Evolutionary conservation across 2,113 vertebrate species (phyloP), one percentile per base, ranked within the genome.

Genomic region (Morphnarchus princeps): DNA sequence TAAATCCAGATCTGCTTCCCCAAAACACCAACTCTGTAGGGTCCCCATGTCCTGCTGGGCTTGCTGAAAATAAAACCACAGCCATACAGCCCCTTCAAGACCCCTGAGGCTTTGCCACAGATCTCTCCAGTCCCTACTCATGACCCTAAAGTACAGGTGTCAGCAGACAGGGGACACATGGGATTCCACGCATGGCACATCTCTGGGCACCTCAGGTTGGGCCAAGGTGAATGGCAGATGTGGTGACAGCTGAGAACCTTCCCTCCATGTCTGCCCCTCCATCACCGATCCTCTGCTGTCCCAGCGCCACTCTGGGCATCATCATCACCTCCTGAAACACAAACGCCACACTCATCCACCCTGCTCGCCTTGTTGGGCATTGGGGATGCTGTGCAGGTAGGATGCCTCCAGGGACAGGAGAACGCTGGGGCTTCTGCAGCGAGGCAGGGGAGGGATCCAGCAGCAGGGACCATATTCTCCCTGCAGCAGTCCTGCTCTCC

Each of bases 291-390:
- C 40, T 42, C 31, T 71, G 31, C 38, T 71, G 38, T 36, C 25
- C 50, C 36, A 66, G 34, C 47, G 40, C n/a, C 42, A 16, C 63
- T 84, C 32, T 47, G 50, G n/a, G 34, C 19, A 52, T 59, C 84
- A 69, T 7, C 32, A 24, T 21, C 49, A 43, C 57, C 42, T 81
- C 47, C 66, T 1, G 1, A 72, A 79, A 54, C 31, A 47, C 24
- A 31, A 49, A 50, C 0, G 0, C 26, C 29, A 21, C 21, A 5
- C 29, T 52, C 13, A 2, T 24, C 21, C 17, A 28, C 18, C 34
- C 16, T 58, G 12, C 57, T 71, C 4, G 0, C 54, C 2, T 0
- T 16, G 17, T 19, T 67, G 40, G n/a, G 29, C 19, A 34, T 13
- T 19, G 65, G 34, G 17, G 16, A 19, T 38, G 47, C 54, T 57